Evolutionary conservation across 2,797 vertebrate species (phyloP).

Genomic region (Etheostoma nigrum): DNA sequence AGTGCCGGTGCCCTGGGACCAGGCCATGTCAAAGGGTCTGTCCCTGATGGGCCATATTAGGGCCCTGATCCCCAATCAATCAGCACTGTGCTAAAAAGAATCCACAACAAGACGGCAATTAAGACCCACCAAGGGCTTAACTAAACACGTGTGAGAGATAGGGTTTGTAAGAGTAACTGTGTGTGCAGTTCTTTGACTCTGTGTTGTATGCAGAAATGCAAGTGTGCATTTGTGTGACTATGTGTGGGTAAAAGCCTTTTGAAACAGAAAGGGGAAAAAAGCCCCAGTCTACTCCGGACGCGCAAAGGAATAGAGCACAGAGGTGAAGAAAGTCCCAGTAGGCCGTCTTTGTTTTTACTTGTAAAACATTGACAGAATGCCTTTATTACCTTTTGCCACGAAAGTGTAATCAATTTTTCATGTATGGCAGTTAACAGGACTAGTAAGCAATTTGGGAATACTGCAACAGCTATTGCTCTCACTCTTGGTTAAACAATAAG

Average conservation of each 20-base stretch:
- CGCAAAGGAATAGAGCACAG: conserved; percentile 26
- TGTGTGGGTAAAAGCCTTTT: conserved; percentile 30
- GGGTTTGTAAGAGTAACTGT: conserved; percentile 54
- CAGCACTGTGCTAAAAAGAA: conserved; percentile 84
- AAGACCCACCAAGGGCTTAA: conserved; percentile 71
- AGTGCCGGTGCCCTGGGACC: conserved; percentile 65
- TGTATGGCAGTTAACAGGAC: conserved; percentile 18
- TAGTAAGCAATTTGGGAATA: conserved; percentile 6
- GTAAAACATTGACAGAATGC: conserved; percentile 23
- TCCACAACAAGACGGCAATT: conserved; percentile 81
- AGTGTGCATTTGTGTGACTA: conserved; percentile 23
- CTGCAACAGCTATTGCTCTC: conserved; percentile 4
- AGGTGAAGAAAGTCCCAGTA: conserved; percentile 39
- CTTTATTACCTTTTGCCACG: conserved; percentile 7
- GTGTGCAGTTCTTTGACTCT: conserved; percentile 53
- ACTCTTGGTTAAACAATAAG: conserved; percentile 20
- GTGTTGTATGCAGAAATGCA: conserved; percentile 29
- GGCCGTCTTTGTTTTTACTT: conserved; percentile 39
- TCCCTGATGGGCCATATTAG: conserved; percentile 84
- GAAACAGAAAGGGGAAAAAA: conserved; percentile 7
- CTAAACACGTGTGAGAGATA: conserved; percentile 71
- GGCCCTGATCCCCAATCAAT: conserved; percentile 85
- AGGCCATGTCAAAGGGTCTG: conserved; percentile 80
- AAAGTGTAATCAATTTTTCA: conserved; percentile 19
- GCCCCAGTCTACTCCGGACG: conserved; percentile 37